Percentiles rank a stretch among this genome's conserved stretches.
Conservation (phyloP, 2,888 invertebrate genomes). For the Danaus chrysippus region DNA sequence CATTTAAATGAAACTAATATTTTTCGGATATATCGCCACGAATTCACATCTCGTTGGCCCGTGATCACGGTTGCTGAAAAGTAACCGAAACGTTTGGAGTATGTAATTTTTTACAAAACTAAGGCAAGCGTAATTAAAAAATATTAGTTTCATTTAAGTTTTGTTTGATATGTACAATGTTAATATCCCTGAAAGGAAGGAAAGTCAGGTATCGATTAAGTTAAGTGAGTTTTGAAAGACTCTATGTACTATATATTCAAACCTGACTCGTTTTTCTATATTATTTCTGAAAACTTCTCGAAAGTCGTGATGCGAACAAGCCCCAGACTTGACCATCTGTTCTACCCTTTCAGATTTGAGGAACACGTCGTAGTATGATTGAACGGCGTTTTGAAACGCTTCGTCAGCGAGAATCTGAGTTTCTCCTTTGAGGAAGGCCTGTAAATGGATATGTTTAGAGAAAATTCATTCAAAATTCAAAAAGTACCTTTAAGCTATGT, state of each 20-base stretch:
- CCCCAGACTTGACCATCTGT: constrained; percentile 98
- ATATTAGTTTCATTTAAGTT: too few relatives aligned
- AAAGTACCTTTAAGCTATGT: neutral
- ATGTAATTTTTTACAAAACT: too few relatives aligned
- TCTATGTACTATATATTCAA: constrained; percentile 34
- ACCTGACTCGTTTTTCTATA: constrained; percentile 98
- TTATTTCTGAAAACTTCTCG: constrained; percentile 97
- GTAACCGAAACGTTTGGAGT: too few relatives aligned
- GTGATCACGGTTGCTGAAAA: too few relatives aligned
- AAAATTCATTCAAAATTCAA: constrained; percentile 5
- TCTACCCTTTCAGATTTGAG: constrained; percentile 97
- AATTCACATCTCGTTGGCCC: too few relatives aligned
- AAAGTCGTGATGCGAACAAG: constrained; percentile 99
- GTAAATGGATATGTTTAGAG: constrained; percentile 26
- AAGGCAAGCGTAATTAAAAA: too few relatives aligned
- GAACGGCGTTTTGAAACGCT: constrained; percentile 99
- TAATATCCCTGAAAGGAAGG: neutral
- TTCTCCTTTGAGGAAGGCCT: constrained; percentile 98
- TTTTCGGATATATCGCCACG: too few relatives aligned
- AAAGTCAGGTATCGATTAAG: neutral
- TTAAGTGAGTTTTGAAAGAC: neutral
- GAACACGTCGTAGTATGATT: constrained; percentile 97
- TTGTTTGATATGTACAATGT: too few relatives aligned
- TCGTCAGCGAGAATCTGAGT: constrained; percentile 99
- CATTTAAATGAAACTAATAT: too few relatives aligned